These are phyloP conservation scores for Drosophila mojavensis DNA, from an alignment of 1,140 invertebrate species.

Conservation along the genomic window DNA sequence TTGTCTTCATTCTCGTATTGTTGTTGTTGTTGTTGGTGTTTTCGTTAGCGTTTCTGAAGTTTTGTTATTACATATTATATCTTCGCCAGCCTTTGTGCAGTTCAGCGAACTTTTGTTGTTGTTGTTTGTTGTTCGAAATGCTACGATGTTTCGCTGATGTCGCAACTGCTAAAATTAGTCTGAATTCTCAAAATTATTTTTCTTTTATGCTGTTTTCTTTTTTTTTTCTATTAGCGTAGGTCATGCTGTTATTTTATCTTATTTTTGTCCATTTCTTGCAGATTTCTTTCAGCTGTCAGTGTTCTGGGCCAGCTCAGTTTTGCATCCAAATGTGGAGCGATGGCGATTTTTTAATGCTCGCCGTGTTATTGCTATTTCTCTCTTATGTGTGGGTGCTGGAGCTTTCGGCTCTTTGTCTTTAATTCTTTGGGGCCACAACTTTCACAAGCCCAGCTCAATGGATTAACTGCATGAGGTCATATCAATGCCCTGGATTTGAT, in stretches of 20 bases:
- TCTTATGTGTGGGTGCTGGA: slow-evolving; percentile 34
- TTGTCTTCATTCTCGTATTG: slow-evolving; percentile 50
- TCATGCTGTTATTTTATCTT: slow-evolving; percentile 48
- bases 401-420: slow-evolving; percentile 6
- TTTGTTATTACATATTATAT: slow-evolving; percentile 70
- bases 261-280: slow-evolving; percentile 21
- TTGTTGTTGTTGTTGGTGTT: slow-evolving; percentile 15
- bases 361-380: neutral
- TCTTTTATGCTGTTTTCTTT: slow-evolving; percentile 2
- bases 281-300: slow-evolving; percentile 40
- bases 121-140: slow-evolving; percentile 34
- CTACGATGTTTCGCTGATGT: slow-evolving; percentile 65
- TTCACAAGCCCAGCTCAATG: slow-evolving; percentile 37
- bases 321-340: slow-evolving; percentile 40
- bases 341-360: slow-evolving; percentile 20
- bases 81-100: slow-evolving; percentile 67
- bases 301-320: neutral
- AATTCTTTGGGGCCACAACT: slow-evolving; percentile 35
- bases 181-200: slow-evolving; percentile 37
- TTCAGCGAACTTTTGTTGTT: slow-evolving; percentile 80
- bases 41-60: slow-evolving; percentile 31
- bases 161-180: slow-evolving; percentile 80
- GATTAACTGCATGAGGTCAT: slow-evolving; percentile 47
- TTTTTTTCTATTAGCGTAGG: slow-evolving; percentile 65
- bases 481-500: slow-evolving; percentile 23